These are phyloP conservation scores for Penaeus japonicus DNA, from an alignment of 1,140 invertebrate species.

Conservation along the genomic window DNA sequence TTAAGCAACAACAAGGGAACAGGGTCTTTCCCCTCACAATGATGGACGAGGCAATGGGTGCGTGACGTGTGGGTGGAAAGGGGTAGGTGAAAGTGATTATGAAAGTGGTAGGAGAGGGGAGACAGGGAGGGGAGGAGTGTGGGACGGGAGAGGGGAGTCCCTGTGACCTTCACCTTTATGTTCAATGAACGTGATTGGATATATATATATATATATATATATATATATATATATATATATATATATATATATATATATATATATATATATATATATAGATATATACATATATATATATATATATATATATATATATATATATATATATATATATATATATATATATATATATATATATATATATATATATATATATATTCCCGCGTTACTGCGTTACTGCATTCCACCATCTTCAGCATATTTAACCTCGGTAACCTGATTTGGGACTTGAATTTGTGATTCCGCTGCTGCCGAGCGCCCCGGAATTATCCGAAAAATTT, in stretches of 20 bases:
- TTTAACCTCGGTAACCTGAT: no score
- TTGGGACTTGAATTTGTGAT: no score
- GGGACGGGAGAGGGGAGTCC: not conserved
- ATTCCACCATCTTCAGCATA: no score
- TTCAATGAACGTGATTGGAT: no score
- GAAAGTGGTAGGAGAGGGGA: not conserved
- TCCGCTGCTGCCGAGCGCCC: no score
- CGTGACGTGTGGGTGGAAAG: not conserved
- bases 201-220: not conserved
- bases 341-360: not conserved
- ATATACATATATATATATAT: constrained; percentile 8
- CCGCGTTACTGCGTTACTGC: not conserved
- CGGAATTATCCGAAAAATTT: no score
- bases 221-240: constrained; percentile 2
- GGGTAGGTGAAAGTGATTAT: not conserved
- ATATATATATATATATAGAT: not conserved
- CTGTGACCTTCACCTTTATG: not conserved
- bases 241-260: constrained; percentile 11
- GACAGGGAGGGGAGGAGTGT: not conserved
- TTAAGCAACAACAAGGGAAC: no score
- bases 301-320: not conserved
- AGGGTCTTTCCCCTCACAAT: no score
- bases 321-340: constrained; percentile 11
- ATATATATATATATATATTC: not conserved
- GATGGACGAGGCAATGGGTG: not conserved